Conservation (phyloP, 53 echinoderm and acorn worm species). For the Zoroaster sp. region DNA sequence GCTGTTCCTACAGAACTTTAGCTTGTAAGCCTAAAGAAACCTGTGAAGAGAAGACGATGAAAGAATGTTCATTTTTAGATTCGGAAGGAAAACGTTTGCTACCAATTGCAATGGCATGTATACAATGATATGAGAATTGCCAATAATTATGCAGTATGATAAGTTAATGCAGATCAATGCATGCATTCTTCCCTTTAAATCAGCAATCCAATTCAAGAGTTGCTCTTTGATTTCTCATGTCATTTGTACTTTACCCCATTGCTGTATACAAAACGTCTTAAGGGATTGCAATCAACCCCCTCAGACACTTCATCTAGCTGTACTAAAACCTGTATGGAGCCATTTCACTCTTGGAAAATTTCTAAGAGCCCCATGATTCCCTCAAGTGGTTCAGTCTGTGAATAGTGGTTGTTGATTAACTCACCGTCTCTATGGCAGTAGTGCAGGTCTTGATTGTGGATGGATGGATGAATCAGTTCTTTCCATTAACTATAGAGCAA, state of each 20-base stretch:
- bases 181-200: neutral
- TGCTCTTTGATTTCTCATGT: neutral
- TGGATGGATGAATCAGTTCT: neutral
- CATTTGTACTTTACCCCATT: neutral
- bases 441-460: neutral
- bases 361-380: neutral
- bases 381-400: neutral
- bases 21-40: too few relatives aligned
- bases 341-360: neutral
- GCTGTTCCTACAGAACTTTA: too few relatives aligned
- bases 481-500: neutral
- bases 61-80: too few relatives aligned
- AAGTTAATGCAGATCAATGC: too few relatives aligned
- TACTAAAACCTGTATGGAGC: neutral
- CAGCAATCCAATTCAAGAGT: neutral
- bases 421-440: neutral
- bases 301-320: neutral
- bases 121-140: too few relatives aligned
- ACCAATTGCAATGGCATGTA: too few relatives aligned
- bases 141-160: too few relatives aligned
- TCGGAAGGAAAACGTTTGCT: too few relatives aligned
- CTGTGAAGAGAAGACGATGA: too few relatives aligned
- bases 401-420: slow-evolving; percentile 28
- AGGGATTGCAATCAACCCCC: neutral
- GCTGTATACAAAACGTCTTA: neutral